Conservation (phyloP, 2,888 invertebrate genomes). For the Synergus japonicus region DNA sequence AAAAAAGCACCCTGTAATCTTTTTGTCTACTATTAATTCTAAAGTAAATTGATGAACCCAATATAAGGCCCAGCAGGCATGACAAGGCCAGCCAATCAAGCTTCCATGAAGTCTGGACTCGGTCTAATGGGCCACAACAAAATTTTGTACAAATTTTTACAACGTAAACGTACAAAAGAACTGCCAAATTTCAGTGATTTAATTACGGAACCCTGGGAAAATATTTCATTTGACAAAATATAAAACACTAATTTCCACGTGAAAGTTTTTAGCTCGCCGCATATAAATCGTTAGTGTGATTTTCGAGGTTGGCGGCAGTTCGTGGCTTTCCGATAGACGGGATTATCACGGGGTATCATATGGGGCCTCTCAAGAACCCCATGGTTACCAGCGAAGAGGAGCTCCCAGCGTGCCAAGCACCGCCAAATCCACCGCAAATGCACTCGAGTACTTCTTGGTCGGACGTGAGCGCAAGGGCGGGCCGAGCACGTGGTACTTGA, state of each 20-base stretch:
- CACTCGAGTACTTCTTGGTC: slow-evolving; percentile 76
- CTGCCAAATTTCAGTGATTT: too few relatives aligned
- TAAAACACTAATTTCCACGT: not conserved
- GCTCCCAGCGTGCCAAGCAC: slow-evolving; percentile 72
- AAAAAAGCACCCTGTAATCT: too few relatives aligned
- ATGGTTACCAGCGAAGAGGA: slow-evolving; percentile 69
- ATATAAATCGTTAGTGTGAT: not conserved
- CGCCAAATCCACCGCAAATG: slow-evolving; percentile 77
- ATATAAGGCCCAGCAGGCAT: too few relatives aligned
- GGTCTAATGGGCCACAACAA: too few relatives aligned
- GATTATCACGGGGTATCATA: slow-evolving; percentile 74
- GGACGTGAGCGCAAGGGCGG: slow-evolving; percentile 76
- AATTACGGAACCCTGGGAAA: too few relatives aligned
- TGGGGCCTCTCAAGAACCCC: slow-evolving; percentile 72
- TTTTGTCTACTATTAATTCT: too few relatives aligned
- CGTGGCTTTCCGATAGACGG: slow-evolving; percentile 56
- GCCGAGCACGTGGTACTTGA: slow-evolving; percentile 75
- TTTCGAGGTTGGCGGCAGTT: not conserved
- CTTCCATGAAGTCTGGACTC: too few relatives aligned
- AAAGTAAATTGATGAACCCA: too few relatives aligned
- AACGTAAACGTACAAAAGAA: too few relatives aligned
- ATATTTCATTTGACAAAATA: not conserved
- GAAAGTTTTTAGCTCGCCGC: not conserved
- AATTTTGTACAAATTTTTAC: too few relatives aligned
- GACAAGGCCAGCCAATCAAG: too few relatives aligned